Conservation (phyloP, 2,888 invertebrate species). For the Pteria penguin region DNA sequence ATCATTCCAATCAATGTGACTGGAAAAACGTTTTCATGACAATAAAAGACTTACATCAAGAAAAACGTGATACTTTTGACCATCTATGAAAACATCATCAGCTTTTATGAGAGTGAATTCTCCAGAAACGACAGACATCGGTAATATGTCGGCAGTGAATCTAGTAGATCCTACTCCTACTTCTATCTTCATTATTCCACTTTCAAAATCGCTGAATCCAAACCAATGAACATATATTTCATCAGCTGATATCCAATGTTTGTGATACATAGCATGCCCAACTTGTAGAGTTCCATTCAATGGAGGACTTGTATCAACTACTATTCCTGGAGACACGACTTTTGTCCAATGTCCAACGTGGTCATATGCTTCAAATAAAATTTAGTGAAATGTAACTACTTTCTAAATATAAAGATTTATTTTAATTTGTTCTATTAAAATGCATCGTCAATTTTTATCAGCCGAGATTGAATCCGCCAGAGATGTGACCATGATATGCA, state of each 20-base stretch:
- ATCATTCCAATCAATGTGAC: no score
- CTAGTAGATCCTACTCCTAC: not conserved
- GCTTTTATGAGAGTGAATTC: conserved; percentile 6
- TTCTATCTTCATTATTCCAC: conserved; percentile 44
- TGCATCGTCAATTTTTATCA: no score
- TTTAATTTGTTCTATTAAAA: no score
- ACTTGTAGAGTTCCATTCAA: not conserved
- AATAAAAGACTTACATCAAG: no score
- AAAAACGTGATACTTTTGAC: conserved; percentile 24
- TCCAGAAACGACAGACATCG: no score
- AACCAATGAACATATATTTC: conserved; percentile 40
- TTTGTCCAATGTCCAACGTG: not conserved
- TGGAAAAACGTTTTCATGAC: no score
- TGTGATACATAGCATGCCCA: not conserved
- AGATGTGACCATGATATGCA: no score
- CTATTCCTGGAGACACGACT: not conserved
- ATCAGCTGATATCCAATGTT: not conserved
- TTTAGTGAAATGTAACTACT: no score
- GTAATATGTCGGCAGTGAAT: not conserved
- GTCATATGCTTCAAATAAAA: not conserved
- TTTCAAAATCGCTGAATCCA: conserved; percentile 60
- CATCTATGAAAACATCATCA: conserved; percentile 3
- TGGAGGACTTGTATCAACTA: not conserved
- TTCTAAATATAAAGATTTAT: no score
- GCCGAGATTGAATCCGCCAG: no score